phyloP scores from a whole-genome alignment of 2,113 vertebrate genomes.

The Ceyx melanurus region DNA sequence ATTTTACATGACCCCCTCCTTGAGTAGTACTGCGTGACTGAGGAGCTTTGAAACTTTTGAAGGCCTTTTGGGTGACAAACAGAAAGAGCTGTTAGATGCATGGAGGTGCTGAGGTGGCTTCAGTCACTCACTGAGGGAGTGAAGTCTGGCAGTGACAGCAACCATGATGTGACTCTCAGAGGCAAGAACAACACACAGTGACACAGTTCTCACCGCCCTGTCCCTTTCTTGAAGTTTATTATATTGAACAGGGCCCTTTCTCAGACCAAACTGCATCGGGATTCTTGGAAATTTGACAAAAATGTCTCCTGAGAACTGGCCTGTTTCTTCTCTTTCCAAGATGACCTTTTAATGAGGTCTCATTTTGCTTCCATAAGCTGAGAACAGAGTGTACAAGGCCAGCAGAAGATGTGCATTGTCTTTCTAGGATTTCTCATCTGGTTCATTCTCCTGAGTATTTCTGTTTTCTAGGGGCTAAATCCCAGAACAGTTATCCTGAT shows the following conservation, averaged over 20 bases:
- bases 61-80: not conserved
- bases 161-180: not conserved
- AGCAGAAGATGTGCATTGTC: constrained; percentile 1
- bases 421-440: constrained; percentile 42
- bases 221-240: not conserved
- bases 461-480: not conserved
- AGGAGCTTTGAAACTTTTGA: not conserved
- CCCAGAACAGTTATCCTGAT: not conserved
- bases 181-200: not conserved
- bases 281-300: constrained; percentile 46
- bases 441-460: not conserved
- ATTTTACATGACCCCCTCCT: not conserved
- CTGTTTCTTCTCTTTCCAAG: constrained; percentile 29
- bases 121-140: not conserved
- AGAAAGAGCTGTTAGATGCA: not conserved
- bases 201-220: not conserved
- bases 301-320: constrained; percentile 54
- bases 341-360: constrained; percentile 50
- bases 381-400: not conserved
- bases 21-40: rapidly evolving
- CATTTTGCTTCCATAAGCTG: constrained; percentile 30
- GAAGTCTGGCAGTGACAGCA: not conserved
- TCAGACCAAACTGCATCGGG: not conserved
- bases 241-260: not conserved
- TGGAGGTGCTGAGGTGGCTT: not conserved